phyloP scores from a whole-genome alignment of 2,113 vertebrate genomes.

The Campylomormyrus tamandua region DNA sequence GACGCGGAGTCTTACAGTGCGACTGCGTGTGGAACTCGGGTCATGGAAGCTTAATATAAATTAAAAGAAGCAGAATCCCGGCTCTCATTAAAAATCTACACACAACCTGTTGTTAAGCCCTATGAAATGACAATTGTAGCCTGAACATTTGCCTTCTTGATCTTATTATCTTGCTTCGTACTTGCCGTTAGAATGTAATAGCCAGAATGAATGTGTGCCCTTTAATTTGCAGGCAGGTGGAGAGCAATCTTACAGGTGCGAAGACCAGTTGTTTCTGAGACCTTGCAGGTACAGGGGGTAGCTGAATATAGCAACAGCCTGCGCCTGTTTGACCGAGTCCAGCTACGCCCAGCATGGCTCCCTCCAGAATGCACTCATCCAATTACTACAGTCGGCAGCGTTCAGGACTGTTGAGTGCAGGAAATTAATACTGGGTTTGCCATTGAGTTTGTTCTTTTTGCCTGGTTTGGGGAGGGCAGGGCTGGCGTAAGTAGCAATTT shows the following conservation, averaged over 20 bases:
- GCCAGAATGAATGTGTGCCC: not conserved
- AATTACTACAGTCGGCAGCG: not conserved
- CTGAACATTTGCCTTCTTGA: not conserved
- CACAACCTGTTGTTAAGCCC: not conserved
- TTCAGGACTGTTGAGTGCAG: not conserved
- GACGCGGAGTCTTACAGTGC: not conserved
- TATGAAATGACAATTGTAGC: not conserved
- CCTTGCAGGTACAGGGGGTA: not conserved
- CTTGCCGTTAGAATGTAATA: not conserved
- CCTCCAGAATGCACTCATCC: not conserved
- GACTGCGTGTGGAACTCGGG: not conserved
- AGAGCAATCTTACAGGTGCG: constrained; percentile 4
- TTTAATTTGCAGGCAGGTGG: not conserved
- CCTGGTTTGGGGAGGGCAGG: not conserved
- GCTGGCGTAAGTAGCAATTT: not conserved
- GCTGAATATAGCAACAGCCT: constrained; percentile 12
- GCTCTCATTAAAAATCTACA: not conserved
- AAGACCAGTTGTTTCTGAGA: not conserved
- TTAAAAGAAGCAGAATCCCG: not conserved
- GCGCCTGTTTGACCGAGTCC: not conserved
- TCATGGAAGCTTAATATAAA: not conserved
- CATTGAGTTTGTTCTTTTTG: not conserved
- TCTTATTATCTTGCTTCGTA: not conserved
- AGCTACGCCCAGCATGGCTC: not conserved
- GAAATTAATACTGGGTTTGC: not conserved